These are phyloP conservation scores for Poecilia gillii DNA, from an alignment of 2,797 vertebrate species.

Conservation along the genomic window DNA sequence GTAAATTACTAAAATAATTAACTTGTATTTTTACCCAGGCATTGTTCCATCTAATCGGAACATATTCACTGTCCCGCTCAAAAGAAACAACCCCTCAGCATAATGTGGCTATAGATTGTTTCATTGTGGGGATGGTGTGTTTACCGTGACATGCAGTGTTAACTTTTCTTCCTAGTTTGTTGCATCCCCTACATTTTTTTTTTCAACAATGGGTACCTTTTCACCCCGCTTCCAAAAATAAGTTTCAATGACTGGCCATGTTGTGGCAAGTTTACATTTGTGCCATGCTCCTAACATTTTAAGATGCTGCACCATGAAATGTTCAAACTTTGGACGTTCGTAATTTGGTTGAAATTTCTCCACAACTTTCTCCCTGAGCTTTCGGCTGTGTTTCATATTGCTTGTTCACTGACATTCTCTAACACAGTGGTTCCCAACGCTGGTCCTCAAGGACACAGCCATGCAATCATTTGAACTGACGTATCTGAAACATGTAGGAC, in stretches of 20 bases:
- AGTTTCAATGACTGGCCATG: not conserved
- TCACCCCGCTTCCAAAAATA: not conserved
- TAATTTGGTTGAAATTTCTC: not conserved
- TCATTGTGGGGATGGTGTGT: not conserved
- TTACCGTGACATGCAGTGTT: not conserved
- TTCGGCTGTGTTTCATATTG: not conserved
- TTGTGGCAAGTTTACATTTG: not conserved
- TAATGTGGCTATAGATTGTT: not conserved
- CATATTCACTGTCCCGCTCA: not conserved
- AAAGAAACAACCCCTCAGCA: not conserved
- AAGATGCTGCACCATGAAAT: not conserved
- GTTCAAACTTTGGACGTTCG: not conserved
- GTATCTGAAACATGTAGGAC: no score
- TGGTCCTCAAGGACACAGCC: no score
- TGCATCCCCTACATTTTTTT: not conserved
- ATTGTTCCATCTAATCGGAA: not conserved
- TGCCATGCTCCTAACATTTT: not conserved
- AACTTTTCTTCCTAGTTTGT: not conserved
- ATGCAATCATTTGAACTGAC: no score
- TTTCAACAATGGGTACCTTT: not conserved
- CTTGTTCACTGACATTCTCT: not conserved
- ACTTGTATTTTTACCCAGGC: not conserved
- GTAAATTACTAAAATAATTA: not conserved
- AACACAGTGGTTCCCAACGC: no score
- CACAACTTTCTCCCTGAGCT: not conserved